These are phyloP conservation scores for Catharus ustulatus DNA, from an alignment of 2,797 vertebrate genomes.

Conservation along the genomic window DNA sequence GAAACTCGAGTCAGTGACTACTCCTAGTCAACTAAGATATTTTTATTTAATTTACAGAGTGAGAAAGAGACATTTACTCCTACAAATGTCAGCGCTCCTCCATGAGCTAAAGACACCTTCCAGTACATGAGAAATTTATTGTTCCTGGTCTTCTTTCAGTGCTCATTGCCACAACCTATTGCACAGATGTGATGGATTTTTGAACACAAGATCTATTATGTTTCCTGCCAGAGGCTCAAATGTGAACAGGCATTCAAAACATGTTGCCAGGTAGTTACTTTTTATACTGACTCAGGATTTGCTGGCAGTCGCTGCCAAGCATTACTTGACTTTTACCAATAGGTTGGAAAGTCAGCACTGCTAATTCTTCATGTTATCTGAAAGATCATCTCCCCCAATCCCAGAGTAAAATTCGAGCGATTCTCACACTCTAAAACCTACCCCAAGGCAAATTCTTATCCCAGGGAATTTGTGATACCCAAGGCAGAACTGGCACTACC, in stretches of 20 bases:
- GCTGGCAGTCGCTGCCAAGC: not conserved
- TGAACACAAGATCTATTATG: constrained; percentile 32
- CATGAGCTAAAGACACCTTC: not conserved
- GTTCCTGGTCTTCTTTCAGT: not conserved
- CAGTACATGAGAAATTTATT: not conserved
- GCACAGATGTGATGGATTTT: constrained; percentile 39
- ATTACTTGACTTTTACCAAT: not conserved
- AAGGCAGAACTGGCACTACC: not conserved
- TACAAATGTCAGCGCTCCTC: not conserved
- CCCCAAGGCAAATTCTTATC: not conserved
- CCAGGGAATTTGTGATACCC: not conserved
- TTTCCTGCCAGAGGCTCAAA: constrained; percentile 41
- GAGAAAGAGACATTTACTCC: not conserved
- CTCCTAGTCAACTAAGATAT: not conserved
- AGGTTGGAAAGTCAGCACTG: not conserved
- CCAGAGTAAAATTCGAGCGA: not conserved
- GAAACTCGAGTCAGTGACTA: not conserved
- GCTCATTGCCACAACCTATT: not conserved
- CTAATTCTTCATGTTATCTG: not conserved
- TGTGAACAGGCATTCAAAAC: not conserved
- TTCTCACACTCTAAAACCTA: not conserved
- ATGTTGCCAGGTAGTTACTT: constrained; percentile 47
- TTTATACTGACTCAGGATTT: constrained; percentile 6
- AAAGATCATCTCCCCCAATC: not conserved
- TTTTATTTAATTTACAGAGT: not conserved